Evolutionary conservation across 2,113 vertebrate species (phyloP), one percentile per base, ranked within the genome.

Genomic region (Paradisaea rubra): DNA sequence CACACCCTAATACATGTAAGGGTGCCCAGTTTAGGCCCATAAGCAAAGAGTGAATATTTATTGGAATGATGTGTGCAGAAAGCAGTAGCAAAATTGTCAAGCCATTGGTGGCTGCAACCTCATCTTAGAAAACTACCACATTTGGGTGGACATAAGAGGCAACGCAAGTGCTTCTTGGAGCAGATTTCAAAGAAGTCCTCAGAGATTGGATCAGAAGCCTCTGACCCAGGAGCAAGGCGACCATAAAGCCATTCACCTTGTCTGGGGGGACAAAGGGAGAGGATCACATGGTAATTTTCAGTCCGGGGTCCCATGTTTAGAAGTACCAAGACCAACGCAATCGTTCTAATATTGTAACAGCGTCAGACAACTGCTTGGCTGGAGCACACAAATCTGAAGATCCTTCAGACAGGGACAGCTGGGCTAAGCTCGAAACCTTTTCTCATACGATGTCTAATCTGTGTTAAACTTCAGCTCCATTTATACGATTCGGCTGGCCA

Each of bases 281-380:
- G 53, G 77, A 76, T 60, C 52, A 41, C 69, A 68, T 1, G 0
- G 37, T 27, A 33, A 70, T 93, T 79, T 87, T 81, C 86, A 80
- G 82, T 56, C 52, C 0, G 0, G 42, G 16, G 37, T 71, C 81
- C 68, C 90, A 24, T 52, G 87, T 89, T 92, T 94, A 90, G 82
- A 92, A 91, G 85, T 82, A 76, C 56, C 63, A 91, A 94, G 78
- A 81, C 81, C 80, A 90, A 80, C 4, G 25, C 80, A 66, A 88
- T 60, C 68, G 5, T 94, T 93, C 93, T 93, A 95, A 96, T 92
- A 95, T 93, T 93, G 89, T 95, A 88, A 96, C 92, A 79, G 91
- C 2, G 17, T 93, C 88, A 93, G 96, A 96, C 93, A 97, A 96
- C 95, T 91, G 94, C 91, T 96, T 93, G 93, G 95, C 95, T 94